phyloP scores from a whole-genome alignment of 2,113 vertebrate genomes.

The Ascaphus truei region DNA sequence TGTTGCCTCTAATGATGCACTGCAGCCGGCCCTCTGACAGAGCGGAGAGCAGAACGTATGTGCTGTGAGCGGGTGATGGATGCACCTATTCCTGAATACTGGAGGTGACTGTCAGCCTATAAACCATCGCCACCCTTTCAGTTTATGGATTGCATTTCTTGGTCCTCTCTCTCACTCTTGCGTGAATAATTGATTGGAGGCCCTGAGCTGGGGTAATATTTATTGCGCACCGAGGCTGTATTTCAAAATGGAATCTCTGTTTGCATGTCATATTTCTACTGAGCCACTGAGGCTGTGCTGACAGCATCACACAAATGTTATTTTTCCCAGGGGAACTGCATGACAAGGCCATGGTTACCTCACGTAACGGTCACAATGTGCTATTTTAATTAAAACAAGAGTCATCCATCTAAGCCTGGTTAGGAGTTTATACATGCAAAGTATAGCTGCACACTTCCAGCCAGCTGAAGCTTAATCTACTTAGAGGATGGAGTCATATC shows the following conservation, averaged over 20 bases:
- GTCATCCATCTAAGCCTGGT: too few species aligned
- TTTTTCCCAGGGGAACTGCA: not conserved
- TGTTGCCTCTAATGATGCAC: too few species aligned
- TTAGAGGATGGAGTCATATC: too few species aligned
- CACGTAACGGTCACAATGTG: too few species aligned
- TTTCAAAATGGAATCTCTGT: not conserved
- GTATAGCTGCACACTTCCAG: too few species aligned
- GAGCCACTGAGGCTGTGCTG: not conserved
- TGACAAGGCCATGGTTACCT: too few species aligned
- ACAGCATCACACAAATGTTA: not conserved
- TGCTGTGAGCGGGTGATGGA: not conserved
- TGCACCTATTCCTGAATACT: not conserved
- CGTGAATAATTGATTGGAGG: constrained; percentile 11
- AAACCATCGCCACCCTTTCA: not conserved
- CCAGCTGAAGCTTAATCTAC: too few species aligned
- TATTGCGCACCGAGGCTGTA: not conserved
- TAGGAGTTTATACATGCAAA: too few species aligned
- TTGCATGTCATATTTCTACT: not conserved
- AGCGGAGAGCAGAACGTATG: not conserved
- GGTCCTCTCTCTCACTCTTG: not conserved
- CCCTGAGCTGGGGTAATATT: not conserved
- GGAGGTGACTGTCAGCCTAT: not conserved
- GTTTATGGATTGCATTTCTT: not conserved
- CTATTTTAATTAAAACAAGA: too few species aligned
- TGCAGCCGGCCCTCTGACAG: too few species aligned